These are phyloP conservation scores for Petrocephalus microphthalmus DNA, from an alignment of 2,113 vertebrate species.

Conservation along the genomic window DNA sequence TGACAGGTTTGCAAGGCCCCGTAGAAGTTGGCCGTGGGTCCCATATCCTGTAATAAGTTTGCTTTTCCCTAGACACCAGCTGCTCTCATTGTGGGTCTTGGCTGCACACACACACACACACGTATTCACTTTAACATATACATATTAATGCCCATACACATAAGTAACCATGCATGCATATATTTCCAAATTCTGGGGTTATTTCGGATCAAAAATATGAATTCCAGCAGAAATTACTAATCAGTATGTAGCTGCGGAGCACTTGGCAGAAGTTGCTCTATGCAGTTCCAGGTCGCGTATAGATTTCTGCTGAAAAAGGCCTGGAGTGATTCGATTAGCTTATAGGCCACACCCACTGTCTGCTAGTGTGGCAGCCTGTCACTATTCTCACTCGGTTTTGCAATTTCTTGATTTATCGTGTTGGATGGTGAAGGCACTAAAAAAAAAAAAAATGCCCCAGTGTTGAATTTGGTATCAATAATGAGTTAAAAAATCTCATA, in stretches of 20 bases:
- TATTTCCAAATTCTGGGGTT: neutral
- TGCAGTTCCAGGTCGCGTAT: neutral
- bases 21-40: neutral
- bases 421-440: too few species aligned
- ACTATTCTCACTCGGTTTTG: neutral
- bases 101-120: neutral
- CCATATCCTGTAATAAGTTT: neutral
- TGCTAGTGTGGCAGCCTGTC: neutral
- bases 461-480: neutral
- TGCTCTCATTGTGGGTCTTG: neutral
- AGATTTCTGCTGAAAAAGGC: conserved; percentile 3
- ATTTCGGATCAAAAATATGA: too few species aligned
- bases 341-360: neutral
- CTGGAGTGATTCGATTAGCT: neutral
- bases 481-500: neutral
- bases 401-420: neutral
- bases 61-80: neutral
- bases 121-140: neutral
- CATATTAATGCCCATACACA: neutral
- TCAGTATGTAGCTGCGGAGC: neutral
- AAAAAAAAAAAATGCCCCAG: neutral
- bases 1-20: neutral
- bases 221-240: neutral
- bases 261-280: neutral
- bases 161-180: neutral